These are phyloP conservation scores for Timema podura DNA, from an alignment of 2,888 invertebrate genomes.

Conservation along the genomic window DNA sequence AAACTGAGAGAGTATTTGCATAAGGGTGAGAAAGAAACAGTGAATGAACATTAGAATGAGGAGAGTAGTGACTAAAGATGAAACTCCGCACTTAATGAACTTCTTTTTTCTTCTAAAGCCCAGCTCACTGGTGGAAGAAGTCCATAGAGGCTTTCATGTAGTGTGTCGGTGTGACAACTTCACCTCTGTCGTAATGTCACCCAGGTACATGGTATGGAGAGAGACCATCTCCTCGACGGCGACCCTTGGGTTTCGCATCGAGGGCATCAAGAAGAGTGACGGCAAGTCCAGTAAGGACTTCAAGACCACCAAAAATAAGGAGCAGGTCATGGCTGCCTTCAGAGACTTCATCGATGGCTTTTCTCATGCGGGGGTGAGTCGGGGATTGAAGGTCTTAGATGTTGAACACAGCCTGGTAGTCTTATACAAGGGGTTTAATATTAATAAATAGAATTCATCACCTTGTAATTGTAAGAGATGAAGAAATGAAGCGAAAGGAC, in stretches of 20 bases:
- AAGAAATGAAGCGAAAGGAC: too few species aligned
- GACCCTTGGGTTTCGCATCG: constrained; percentile 92
- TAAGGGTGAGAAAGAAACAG: too few species aligned
- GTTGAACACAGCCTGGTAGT: too few species aligned
- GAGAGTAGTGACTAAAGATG: too few species aligned
- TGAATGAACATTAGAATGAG: too few species aligned
- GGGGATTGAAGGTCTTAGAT: background rate
- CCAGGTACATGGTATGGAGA: constrained; percentile 84
- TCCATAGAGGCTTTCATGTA: constrained; percentile 7
- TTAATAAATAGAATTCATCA: too few species aligned
- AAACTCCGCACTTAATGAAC: constrained; percentile 15
- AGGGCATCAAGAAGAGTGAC: constrained; percentile 86
- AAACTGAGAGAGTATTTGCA: too few species aligned
- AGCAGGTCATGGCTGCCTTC: constrained; percentile 72
- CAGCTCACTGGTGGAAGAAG: background rate
- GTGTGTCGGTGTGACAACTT: background rate
- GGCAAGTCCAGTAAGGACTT: constrained; percentile 92
- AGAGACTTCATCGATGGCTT: constrained; percentile 76
- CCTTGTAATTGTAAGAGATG: too few species aligned
- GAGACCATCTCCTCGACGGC: constrained; percentile 98
- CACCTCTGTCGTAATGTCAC: constrained; percentile 3
- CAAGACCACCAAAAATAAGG: constrained; percentile 84
- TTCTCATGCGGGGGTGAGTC: constrained; percentile 70
- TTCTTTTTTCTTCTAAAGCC: background rate
- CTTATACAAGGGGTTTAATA: too few species aligned